These are phyloP conservation scores for Drosophila littoralis DNA, from an alignment of 1,140 invertebrate genomes.

Conservation along the genomic window DNA sequence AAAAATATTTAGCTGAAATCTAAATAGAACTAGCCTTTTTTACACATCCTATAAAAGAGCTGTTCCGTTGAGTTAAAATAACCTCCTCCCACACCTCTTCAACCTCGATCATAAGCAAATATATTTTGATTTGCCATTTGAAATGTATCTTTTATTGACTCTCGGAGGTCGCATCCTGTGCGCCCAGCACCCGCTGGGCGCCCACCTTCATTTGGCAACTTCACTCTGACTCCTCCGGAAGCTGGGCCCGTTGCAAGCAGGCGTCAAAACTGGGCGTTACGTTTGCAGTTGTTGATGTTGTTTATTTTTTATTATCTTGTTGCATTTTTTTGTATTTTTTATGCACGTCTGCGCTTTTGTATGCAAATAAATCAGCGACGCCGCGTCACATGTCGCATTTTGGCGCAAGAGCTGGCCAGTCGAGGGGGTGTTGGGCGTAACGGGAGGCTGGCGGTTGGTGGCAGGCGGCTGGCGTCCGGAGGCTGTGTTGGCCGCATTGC, in stretches of 20 bases:
- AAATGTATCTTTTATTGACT: constrained; percentile 53
- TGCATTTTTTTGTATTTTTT: constrained; percentile 37
- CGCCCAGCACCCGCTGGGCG: neutral
- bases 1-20: too few relatives aligned
- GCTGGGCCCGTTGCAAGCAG: constrained; percentile 34
- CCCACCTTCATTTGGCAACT: constrained; percentile 48
- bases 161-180: constrained; percentile 21
- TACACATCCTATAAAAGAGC: too few relatives aligned
- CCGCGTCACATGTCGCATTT: constrained; percentile 74
- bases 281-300: constrained; percentile 32
- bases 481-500: constrained; percentile 59
- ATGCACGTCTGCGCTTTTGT: constrained; percentile 71
- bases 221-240: constrained; percentile 31
- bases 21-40: too few relatives aligned
- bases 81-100: too few relatives aligned
- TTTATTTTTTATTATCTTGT: constrained; percentile 26
- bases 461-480: neutral
- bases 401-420: neutral
- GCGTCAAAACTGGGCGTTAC: constrained; percentile 77
- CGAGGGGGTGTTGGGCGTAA: constrained; percentile 1
- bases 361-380: constrained; percentile 83
- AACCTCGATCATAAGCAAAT: neutral
- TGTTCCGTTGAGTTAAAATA: too few relatives aligned
- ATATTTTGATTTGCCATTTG: constrained; percentile 54
- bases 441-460: constrained; percentile 3